phyloP scores from a whole-genome alignment of 2,113 vertebrate genomes.

The Leptosomus discolor region DNA sequence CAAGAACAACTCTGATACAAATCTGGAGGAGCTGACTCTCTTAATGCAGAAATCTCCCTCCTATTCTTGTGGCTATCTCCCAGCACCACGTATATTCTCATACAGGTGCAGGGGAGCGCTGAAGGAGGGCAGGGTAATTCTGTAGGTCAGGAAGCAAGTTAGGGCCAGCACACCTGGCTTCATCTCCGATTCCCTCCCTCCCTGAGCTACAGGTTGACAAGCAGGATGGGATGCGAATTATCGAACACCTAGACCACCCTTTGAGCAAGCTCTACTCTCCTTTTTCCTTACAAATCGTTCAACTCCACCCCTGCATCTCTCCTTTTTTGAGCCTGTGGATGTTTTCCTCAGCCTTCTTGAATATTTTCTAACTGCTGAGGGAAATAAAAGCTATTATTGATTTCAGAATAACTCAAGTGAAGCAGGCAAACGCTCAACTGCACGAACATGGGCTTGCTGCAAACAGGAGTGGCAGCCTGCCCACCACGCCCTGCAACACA shows the following conservation, averaged over 20 bases:
- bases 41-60: not conserved
- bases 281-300: not conserved
- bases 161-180: not conserved
- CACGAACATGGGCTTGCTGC: not conserved
- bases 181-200: not conserved
- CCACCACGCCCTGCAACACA: not conserved
- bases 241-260: fast-evolving
- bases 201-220: not conserved
- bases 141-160: not conserved
- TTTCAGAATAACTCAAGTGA: not conserved
- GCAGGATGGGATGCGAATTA: not conserved
- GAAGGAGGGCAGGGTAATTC: not conserved
- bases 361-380: not conserved
- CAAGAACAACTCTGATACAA: not conserved
- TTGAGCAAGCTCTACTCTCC: not conserved
- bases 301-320: not conserved
- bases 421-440: not conserved
- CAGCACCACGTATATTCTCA: not conserved
- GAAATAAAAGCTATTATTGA: not conserved
- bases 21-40: not conserved
- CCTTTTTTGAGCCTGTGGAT: not conserved
- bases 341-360: not conserved
- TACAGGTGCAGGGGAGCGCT: fast-evolving
- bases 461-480: not conserved
- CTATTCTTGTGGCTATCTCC: not conserved